Base-by-base conservation (phyloP, 1,140 invertebrate genomes). In the Drosophila murphyi region DNA sequence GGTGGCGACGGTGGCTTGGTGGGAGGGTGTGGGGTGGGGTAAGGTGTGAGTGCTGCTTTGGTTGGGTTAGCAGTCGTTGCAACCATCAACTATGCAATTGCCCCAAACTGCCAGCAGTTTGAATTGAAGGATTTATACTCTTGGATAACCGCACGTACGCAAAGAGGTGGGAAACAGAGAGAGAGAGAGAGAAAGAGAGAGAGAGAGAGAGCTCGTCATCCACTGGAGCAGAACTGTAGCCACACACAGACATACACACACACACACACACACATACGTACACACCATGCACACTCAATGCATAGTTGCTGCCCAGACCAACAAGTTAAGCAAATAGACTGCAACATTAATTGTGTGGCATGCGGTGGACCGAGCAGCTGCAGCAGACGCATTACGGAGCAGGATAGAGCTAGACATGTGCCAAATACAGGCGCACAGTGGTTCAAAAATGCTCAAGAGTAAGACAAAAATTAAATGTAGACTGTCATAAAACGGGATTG, bases 241-340 rank as follows among this genome's bases (percentile, higher is more conserved):
- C 20, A 20, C 65, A 50, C 48, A 56, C 76, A 59, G 54, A 74
- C 63, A 79, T 52, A 80, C 63, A 64, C 47, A 78, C 43, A 20
- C 20, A 20, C 20, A 20, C 0, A n/a, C 12, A 12, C 65, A 48
- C 48, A 56, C 76, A 59, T 52, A 74, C 63, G 76, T 52, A 80
- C 63, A 64, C 47, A 78, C 43, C 39, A 48, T n/a, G 12, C 34
- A 55, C 52, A 65, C 51, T 48, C 41, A 45, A 41, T 29, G 72
- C 64, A 57, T 74, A 62, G 61, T 50, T 43, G 39, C 43, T 43
- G 39, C 43, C 43, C 29, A 54, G 51, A 78, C 72, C 86, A 89
- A 83, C 85, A 89, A 90, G 85, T 89, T 89, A 89, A 76, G 80
- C 85, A 89, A 89, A 89, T 89, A 89, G 77, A 89, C 80, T 89